Conservation (phyloP, 92 coral and sea anemone species). For the Epizoanthus rinbou region DNA sequence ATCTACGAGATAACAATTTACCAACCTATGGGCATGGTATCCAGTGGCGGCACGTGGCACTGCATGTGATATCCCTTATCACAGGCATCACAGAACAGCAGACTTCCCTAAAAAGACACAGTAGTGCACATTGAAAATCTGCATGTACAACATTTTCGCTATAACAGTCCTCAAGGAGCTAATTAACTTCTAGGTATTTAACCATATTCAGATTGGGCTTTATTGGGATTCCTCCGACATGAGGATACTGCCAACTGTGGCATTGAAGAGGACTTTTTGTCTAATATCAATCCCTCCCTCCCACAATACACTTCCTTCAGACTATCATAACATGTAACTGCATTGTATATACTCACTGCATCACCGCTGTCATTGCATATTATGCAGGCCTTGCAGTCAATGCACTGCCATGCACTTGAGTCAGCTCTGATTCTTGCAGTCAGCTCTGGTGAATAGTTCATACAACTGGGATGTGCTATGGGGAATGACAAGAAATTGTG, state of each 20-base stretch:
- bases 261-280: too few relatives aligned
- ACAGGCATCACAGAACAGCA: slow-evolving; percentile 98
- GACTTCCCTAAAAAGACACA: slow-evolving; percentile 77
- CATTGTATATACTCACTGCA: slow-evolving; percentile 74
- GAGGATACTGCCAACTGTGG: background rate
- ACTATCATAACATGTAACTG: too few relatives aligned
- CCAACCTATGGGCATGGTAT: slow-evolving; percentile 92
- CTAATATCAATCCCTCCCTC: too few relatives aligned
- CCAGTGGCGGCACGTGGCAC: slow-evolving; percentile 94
- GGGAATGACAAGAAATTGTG: background rate
- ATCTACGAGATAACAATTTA: background rate
- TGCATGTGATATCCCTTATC: slow-evolving; percentile 99
- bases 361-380: slow-evolving; percentile 98
- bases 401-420: slow-evolving; percentile 98
- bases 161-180: too few relatives aligned
- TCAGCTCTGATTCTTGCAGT: slow-evolving; percentile 92
- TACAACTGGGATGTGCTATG: slow-evolving; percentile 98
- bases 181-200: too few relatives aligned
- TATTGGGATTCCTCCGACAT: too few relatives aligned
- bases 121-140: background rate
- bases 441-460: slow-evolving; percentile 94
- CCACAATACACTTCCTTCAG: too few relatives aligned
- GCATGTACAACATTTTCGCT: background rate
- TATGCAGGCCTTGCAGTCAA: slow-evolving; percentile 97
- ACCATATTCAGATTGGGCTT: background rate